phyloP scores from a whole-genome alignment of 2,797 vertebrate species.

The Orestias chungarensis region DNA sequence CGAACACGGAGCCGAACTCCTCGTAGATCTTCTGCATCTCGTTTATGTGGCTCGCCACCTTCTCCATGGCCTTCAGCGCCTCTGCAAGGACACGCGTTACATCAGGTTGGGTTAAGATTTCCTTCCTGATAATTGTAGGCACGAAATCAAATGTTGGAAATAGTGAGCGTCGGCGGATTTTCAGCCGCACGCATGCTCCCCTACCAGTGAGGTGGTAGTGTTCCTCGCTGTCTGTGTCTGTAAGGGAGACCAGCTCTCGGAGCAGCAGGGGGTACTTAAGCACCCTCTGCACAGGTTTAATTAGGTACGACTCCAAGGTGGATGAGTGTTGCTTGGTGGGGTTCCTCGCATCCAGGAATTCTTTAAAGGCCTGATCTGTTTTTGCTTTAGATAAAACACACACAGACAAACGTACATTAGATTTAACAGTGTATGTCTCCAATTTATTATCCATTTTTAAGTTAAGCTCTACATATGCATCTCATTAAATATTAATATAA shows the following conservation, averaged over 20 bases:
- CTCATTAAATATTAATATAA: neutral
- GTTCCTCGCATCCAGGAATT: conserved; percentile 92
- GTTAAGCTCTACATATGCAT: neutral
- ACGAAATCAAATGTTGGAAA: conserved; percentile 1
- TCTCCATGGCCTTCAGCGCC: conserved; percentile 97
- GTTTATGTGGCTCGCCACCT: conserved; percentile 98
- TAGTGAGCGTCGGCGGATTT: neutral
- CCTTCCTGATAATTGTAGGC: neutral
- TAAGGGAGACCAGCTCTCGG: conserved; percentile 94
- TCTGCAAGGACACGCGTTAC: conserved; percentile 74
- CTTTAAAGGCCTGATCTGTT: conserved; percentile 93
- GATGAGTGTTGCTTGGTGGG: conserved; percentile 97
- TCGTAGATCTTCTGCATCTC: conserved; percentile 99
- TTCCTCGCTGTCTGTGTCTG: conserved; percentile 93
- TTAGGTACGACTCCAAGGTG: conserved; percentile 96
- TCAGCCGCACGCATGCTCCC: neutral
- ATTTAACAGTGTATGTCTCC: conserved; percentile 15
- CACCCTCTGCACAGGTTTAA: conserved; percentile 97
- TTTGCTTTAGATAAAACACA: conserved; percentile 79
- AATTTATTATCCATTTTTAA: neutral
- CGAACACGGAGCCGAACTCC: conserved; percentile 95
- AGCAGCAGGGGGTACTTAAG: conserved; percentile 97
- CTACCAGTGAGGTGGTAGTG: conserved; percentile 95
- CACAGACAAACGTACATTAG: conserved; percentile 9
- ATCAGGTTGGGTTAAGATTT: neutral